phyloP scores from a whole-genome alignment of 2,797 vertebrate species.

The Typhlichthys eigenmanni region DNA sequence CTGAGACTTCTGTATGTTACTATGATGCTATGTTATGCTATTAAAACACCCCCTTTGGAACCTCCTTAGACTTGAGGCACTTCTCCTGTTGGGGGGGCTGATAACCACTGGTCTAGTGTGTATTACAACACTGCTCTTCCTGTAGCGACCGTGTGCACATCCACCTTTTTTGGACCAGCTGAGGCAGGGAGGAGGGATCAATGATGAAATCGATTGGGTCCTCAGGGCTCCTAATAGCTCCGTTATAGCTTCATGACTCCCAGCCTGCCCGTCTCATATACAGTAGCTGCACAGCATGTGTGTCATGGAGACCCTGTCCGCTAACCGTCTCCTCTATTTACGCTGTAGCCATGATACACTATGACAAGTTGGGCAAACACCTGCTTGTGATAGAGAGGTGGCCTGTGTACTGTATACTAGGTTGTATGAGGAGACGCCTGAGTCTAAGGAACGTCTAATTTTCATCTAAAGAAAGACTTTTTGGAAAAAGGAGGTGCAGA shows the following conservation, averaged over 20 bases:
- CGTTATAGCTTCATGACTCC: constrained; percentile 74
- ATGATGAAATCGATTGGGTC: constrained; percentile 75
- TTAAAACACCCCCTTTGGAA: too few species aligned
- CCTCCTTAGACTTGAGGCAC: too few species aligned
- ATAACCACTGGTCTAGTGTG: constrained; percentile 26
- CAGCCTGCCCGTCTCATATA: constrained; percentile 61
- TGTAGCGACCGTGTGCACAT: constrained; percentile 56
- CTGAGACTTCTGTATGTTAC: too few species aligned
- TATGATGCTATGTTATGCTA: too few species aligned
- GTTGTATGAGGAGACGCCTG: too few species aligned
- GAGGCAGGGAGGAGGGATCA: constrained; percentile 67
- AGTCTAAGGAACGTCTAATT: too few species aligned
- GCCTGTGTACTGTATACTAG: too few species aligned
- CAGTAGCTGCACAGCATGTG: constrained; percentile 37
- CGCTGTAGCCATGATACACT: constrained; percentile 57
- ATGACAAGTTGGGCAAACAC: constrained; percentile 35
- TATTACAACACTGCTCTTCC: constrained; percentile 49
- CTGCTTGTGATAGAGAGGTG: too few species aligned
- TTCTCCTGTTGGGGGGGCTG: too few species aligned
- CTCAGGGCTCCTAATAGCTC: constrained; percentile 74
- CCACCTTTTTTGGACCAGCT: constrained; percentile 57
- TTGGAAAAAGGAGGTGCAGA: too few species aligned
- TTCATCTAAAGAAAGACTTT: too few species aligned
- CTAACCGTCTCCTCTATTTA: constrained; percentile 40
- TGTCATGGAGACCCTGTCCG: constrained; percentile 39